These are phyloP conservation scores for Poeciliopsis prolifica DNA, from an alignment of 2,113 vertebrate species.

Conservation along the genomic window DNA sequence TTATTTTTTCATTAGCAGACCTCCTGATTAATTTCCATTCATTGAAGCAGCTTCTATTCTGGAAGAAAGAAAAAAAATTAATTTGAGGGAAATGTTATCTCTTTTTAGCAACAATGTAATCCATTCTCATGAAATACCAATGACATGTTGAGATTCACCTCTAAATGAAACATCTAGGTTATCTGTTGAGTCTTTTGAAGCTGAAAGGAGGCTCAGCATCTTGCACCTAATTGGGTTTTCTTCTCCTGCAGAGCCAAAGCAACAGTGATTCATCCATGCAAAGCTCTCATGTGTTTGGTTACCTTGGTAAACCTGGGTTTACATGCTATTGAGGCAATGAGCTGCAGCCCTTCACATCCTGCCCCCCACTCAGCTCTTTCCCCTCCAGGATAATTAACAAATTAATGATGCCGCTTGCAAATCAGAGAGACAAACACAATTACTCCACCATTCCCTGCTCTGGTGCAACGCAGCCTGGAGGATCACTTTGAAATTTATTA, in stretches of 20 bases:
- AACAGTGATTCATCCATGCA: background rate
- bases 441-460: background rate
- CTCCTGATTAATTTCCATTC: background rate
- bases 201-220: background rate
- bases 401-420: constrained; percentile 31
- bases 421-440: background rate
- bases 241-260: constrained; percentile 5
- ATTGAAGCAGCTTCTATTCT: background rate
- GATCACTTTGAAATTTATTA: background rate
- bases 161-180: too few relatives aligned
- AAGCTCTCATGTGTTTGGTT: constrained; percentile 9
- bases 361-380: background rate
- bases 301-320: background rate
- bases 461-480: constrained; percentile 13
- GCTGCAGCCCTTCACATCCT: background rate
- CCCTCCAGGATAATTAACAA: constrained; percentile 21
- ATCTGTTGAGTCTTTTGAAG: background rate
- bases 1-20: constrained; percentile 2
- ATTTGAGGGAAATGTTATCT: background rate
- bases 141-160: too few relatives aligned
- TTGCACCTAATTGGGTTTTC: background rate
- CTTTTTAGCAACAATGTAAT: background rate
- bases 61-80: background rate
- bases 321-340: background rate
- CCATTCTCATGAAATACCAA: background rate